Conservation (phyloP, 2,113 vertebrate genomes). For the Engraulis encrasicolus region DNA sequence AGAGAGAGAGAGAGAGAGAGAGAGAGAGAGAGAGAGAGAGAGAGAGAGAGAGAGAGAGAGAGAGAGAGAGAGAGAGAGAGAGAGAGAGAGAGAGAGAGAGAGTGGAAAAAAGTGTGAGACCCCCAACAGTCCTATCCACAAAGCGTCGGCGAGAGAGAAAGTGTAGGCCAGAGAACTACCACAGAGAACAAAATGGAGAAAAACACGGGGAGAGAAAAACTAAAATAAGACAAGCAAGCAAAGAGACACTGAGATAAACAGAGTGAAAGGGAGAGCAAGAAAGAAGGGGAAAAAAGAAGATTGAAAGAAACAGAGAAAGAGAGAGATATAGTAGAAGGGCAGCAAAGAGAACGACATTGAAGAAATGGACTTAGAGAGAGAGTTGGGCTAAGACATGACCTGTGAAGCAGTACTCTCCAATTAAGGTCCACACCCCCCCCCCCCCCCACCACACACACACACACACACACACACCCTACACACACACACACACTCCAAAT, state of each 20-base stretch:
- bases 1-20: no score
- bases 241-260: neutral
- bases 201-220: neutral
- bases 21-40: neutral
- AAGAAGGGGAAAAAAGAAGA: conserved; percentile 16
- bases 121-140: conserved; percentile 10
- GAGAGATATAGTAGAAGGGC: no score
- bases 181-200: conserved; percentile 16
- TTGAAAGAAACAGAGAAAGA: conserved; percentile 36
- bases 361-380: neutral
- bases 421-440: conserved; percentile 30
- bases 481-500: neutral
- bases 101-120: no score
- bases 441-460: no score
- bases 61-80: neutral
- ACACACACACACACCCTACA: no score
- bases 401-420: conserved; percentile 38
- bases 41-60: neutral
- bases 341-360: no score
- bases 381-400: conserved; percentile 31
- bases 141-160: neutral
- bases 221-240: no score
- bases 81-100: neutral
- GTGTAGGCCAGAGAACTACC: neutral
- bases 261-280: conserved; percentile 2